A percentile compares a stretch with the other conserved stretches of the same genome.
phyloP scores from a whole-genome alignment of 2,797 vertebrate species.

The Alectoris magna region DNA sequence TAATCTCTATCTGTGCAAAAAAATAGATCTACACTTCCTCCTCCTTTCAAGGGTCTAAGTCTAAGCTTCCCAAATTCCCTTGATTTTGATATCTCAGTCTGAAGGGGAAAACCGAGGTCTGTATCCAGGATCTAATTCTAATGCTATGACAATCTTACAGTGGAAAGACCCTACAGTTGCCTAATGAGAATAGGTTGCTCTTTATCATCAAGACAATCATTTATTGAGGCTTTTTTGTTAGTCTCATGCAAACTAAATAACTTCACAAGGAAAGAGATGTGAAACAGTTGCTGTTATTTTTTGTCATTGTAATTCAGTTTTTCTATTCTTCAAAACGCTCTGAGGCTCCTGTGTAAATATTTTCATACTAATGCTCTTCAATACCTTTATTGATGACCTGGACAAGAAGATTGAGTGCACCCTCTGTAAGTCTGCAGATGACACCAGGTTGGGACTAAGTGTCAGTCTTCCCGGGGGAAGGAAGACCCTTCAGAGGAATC shows the following conservation, averaged over 20 bases:
- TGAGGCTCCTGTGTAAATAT: neutral
- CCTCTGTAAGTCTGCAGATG: too few relatives aligned
- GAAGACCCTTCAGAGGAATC: too few relatives aligned
- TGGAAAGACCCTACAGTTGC: neutral
- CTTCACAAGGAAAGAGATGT: neutral
- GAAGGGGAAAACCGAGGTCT: neutral
- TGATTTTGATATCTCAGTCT: neutral
- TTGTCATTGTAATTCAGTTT: conserved; percentile 21
- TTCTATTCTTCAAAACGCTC: conserved; percentile 38
- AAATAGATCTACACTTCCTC: neutral
- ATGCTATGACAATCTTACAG: neutral
- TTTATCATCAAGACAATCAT: neutral
- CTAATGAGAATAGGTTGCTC: neutral
- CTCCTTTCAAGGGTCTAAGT: neutral
- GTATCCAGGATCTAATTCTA: neutral
- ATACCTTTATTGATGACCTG: too few relatives aligned
- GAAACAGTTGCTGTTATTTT: conserved; percentile 13
- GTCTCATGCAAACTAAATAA: neutral
- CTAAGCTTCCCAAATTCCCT: neutral
- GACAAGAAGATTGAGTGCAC: too few relatives aligned
- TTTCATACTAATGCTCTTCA: neutral
- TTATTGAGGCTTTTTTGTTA: neutral
- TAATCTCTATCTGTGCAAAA: neutral
- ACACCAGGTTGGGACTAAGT: too few relatives aligned
- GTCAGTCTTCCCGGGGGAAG: too few relatives aligned